Evolutionary conservation across 2,888 invertebrate species (phyloP), one percentile per base, ranked within the genome.

Genomic region (Alviniconcha strummeri): DNA sequence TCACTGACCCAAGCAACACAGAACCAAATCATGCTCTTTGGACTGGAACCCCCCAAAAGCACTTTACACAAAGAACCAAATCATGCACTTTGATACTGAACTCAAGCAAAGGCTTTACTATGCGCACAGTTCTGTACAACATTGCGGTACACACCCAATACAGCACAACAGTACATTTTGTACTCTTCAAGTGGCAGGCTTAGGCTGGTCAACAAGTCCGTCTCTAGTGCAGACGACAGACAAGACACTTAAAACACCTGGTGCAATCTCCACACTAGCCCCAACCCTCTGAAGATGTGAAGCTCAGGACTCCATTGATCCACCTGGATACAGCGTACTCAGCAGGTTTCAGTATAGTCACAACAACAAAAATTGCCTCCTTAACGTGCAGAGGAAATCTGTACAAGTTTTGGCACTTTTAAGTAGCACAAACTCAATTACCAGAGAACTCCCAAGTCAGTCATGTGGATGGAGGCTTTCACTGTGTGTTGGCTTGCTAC

Each of bases 161-260:
- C 78, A 78, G 52, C 79, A 64, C 54, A 79, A 19, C 13, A 79
- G 67, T 15, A 67, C 67, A 57, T 11, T 9, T 4, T 64, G 67
- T 79, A 56, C 17, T 52, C 15, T 54, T 54, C 55, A 74, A 64
- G 19, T 80, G 80, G 67, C 80, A 80, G 80, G 69, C 80, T 69
- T 69, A 52, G 67, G 69, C 67, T 69, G 69, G 67, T 69, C 55
- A 19, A 54, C 15, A 36, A 11, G 54, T 55, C 80, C 69, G 69
- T 15, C 55, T 17, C 56, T 36, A 9, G 36, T n/a, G 69, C 80
- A 80, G 60, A 71, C 64, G 80, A 71, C 78, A 64, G 78, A 78
- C 78, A 57, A 9, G 60, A 78, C 80, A 80, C 80, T n/a, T 69
- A 60, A 71, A 80, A 80, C 80, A 80, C n/a, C 80, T 55, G 80